A percentile compares a stretch with the other conserved stretches of the same genome.
phyloP scores from a whole-genome alignment of 2,113 vertebrate species.

The Anseranas semipalmata region DNA sequence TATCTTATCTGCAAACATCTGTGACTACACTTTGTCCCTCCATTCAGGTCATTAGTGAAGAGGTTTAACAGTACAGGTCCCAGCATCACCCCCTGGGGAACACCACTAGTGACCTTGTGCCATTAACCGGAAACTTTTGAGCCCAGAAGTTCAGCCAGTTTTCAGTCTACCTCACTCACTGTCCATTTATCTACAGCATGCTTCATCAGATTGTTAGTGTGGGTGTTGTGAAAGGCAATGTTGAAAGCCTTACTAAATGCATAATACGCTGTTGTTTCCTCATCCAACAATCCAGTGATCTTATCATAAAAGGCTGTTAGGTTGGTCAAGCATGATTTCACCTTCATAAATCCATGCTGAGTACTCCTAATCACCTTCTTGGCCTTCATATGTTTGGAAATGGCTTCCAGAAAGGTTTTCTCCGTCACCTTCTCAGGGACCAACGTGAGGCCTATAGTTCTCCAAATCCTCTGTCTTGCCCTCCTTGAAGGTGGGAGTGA shows the following conservation, averaged over 20 bases:
- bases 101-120: not conserved
- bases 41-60: not conserved
- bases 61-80: not conserved
- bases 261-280: not conserved
- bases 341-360: not conserved
- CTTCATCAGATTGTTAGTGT: not conserved
- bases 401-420: no score
- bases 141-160: not conserved
- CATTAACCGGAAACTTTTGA: not conserved
- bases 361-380: not conserved
- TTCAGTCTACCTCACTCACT: not conserved
- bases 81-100: not conserved
- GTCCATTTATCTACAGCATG: not conserved
- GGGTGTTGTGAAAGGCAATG: not conserved
- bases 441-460: no score
- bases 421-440: no score
- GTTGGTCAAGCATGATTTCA: not conserved
- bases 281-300: not conserved
- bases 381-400: not conserved
- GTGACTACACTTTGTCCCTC: not conserved
- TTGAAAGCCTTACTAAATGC: not conserved
- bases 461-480: no score
- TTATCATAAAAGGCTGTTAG: not conserved
- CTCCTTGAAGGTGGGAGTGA: no score
- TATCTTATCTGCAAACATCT: not conserved